Evolutionary conservation across 2,888 invertebrate species (phyloP), one percentile per base, ranked within the genome.

Genomic region (Sclerodermus sp.): DNA sequence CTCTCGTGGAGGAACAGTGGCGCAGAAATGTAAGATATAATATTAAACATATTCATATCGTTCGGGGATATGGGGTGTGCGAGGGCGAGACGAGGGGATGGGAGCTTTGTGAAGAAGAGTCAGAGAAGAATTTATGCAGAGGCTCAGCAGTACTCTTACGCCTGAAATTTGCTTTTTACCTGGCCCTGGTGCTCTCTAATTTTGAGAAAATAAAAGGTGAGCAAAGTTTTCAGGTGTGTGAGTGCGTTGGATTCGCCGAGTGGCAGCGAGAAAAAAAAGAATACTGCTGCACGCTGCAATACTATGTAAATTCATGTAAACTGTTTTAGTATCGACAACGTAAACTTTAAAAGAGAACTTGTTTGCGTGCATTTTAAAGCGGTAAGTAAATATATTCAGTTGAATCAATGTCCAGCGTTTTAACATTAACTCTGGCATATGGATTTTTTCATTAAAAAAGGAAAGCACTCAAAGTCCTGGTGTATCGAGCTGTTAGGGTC

Each of bases 141-240:
- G 47, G 55, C 69, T 68, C 67, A 60, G 70, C 63, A 62, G 61
- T 70, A 73, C 75, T 75, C 74, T 71, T 67, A 76, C 75, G 74
- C 75, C 75, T 76, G 75, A 76, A 75, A 70, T 76, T 76, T 76
- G 75, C 75, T 76, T 76, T 73, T 74, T 68, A 75, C 75, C 75
- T 75, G 73, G 71, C 62, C 63, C 46, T 57, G 48, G 64, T 60
- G 64, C 66, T 67, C 70, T 67, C 66, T 57, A 58, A 63, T 58
- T 60, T 64, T 64, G 66, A 63, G 67, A 67, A 61, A 58, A 64
- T 60, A 23, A 71, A 74, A 75, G 75, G 75, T 75, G 75, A 76
- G 75, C 75, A 76, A 76, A 75, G 72, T 75, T 23, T 76, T 76
- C 75, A 74, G 75, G 75, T 75, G 75, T 76, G 73, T 74, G 70